Conservation (phyloP, 2,113 vertebrate genomes). For the Fregetta grallaria region DNA sequence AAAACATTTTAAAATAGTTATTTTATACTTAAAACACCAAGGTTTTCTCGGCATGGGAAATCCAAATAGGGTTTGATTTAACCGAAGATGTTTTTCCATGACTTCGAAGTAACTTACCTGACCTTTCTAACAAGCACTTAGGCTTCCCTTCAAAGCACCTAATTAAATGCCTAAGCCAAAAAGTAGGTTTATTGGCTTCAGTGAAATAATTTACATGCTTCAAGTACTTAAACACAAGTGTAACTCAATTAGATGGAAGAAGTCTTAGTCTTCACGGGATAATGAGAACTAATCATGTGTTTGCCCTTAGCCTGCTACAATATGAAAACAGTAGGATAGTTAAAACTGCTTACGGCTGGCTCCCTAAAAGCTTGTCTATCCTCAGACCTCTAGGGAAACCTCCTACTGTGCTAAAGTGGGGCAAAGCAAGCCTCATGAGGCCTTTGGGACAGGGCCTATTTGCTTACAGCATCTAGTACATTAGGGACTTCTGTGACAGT, state of each 20-base stretch:
- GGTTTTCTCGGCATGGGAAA: neutral
- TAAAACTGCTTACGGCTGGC: neutral
- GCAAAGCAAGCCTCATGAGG: neutral
- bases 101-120: neutral
- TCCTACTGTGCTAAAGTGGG: neutral
- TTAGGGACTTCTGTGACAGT: neutral
- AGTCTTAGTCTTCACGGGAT: neutral
- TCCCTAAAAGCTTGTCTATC: neutral
- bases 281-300: neutral
- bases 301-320: neutral
- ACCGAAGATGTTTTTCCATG: neutral
- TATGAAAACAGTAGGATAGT: neutral
- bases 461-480: neutral
- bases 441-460: neutral
- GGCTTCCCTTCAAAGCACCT: neutral
- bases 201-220: conserved; percentile 22
- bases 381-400: neutral
- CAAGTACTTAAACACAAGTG: conserved; percentile 1
- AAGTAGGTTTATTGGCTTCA: conserved; percentile 18
- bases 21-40: neutral
- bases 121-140: neutral
- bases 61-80: neutral
- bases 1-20: neutral
- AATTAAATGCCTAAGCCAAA: conserved; percentile 2
- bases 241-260: conserved; percentile 8